Conservation (phyloP, 2,113 vertebrate genomes). For the Thermophis baileyi region DNA sequence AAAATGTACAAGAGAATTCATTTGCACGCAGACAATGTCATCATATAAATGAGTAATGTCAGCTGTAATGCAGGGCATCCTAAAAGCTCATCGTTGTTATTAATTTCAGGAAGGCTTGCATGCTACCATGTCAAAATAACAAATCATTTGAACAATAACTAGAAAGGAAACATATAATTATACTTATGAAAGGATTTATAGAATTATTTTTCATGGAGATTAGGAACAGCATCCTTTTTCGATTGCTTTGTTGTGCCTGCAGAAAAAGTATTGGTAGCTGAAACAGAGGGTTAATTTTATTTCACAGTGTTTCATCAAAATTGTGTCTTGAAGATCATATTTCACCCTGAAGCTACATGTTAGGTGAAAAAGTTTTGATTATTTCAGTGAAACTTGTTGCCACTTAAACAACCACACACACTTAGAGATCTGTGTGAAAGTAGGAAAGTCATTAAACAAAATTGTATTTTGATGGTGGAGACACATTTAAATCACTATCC, state of each 20-base stretch:
- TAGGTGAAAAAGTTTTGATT: neutral
- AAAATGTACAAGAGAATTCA: fast-evolving
- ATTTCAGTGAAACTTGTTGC: neutral
- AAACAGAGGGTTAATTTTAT: neutral
- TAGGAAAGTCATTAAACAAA: neutral
- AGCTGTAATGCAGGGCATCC: neutral
- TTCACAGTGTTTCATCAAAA: constrained; percentile 40
- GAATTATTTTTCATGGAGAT: neutral
- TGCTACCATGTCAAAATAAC: neutral
- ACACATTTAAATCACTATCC: neutral
- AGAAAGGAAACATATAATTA: neutral
- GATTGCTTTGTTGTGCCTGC: neutral
- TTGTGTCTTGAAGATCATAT: neutral
- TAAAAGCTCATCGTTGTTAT: neutral
- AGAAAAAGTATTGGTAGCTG: neutral
- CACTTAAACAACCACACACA: neutral
- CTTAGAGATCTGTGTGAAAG: neutral
- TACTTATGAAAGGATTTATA: neutral
- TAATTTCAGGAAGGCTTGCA: neutral
- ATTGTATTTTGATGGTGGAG: neutral
- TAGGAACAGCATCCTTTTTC: neutral
- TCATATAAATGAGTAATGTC: neutral
- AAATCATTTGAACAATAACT: neutral
- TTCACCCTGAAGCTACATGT: neutral
- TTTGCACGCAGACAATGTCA: neutral